Conservation (phyloP, 2,797 vertebrate genomes). For the Tamandua tetradactyla region DNA sequence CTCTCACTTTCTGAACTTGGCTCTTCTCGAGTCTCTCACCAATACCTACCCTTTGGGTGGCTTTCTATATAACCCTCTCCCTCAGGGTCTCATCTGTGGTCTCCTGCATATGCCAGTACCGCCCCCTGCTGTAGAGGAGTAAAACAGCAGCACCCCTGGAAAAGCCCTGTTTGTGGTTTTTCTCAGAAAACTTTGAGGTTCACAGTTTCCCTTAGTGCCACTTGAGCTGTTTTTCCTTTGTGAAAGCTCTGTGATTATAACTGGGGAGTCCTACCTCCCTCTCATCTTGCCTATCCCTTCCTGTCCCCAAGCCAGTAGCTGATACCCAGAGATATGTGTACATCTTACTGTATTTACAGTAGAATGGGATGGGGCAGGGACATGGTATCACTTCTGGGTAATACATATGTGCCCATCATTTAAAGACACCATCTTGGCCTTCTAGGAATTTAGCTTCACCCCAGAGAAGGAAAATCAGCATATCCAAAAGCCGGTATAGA, state of each 20-base stretch:
- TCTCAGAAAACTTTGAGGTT: neutral
- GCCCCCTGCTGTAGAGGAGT: slow-evolving; percentile 50
- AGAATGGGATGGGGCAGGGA: neutral
- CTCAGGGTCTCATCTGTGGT: neutral
- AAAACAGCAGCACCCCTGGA: neutral
- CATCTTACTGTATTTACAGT: neutral
- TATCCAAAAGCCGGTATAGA: neutral
- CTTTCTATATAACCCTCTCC: neutral
- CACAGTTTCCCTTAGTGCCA: neutral
- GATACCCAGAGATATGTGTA: neutral
- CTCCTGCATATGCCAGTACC: neutral
- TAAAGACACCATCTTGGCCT: neutral
- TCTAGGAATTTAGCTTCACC: neutral
- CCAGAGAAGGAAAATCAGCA: neutral
- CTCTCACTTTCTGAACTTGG: neutral
- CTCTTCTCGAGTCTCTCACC: neutral
- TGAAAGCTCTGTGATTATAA: neutral
- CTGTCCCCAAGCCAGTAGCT: neutral
- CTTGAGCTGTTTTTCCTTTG: slow-evolving; percentile 34
- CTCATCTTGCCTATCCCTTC: neutral
- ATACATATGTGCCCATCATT: neutral
- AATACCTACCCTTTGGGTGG: neutral
- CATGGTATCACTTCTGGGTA: neutral
- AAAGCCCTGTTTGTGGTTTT: neutral
- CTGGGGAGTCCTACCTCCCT: neutral